Conservation (phyloP, 1,140 invertebrate species). For the Cyclargus thomasi region DNA sequence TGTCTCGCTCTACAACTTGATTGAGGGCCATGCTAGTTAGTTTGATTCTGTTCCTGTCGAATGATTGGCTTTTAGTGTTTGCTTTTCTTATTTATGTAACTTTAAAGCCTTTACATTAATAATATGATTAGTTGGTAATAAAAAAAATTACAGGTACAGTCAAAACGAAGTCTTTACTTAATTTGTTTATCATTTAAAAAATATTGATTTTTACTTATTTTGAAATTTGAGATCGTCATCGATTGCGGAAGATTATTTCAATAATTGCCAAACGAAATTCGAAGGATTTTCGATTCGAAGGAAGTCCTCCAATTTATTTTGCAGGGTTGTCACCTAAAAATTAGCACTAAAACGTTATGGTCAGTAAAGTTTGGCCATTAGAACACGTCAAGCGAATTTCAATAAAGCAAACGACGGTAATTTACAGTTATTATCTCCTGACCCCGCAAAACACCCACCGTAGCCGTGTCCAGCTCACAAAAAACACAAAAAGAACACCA, state of each 20-base stretch:
- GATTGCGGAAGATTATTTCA: too few relatives aligned
- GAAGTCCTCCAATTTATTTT: background rate
- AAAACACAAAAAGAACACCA: slow-evolving; percentile 61
- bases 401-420: slow-evolving; percentile 69
- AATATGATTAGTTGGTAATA: background rate
- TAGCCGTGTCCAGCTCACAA: slow-evolving; percentile 60
- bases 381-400: slow-evolving; percentile 62
- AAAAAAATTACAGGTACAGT: background rate
- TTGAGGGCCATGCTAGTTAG: slow-evolving; percentile 45
- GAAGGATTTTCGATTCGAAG: background rate
- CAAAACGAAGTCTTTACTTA: too few relatives aligned
- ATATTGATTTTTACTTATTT: too few relatives aligned
- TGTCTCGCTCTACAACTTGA: slow-evolving; percentile 40
- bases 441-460: slow-evolving; percentile 73
- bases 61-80: slow-evolving; percentile 52
- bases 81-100: slow-evolving; percentile 40
- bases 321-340: slow-evolving; percentile 11
- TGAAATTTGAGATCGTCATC: too few relatives aligned
- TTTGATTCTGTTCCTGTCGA: slow-evolving; percentile 49
- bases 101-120: background rate
- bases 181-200: too few relatives aligned
- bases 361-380: slow-evolving; percentile 51
- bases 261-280: too few relatives aligned
- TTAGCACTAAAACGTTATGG: slow-evolving; percentile 15
- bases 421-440: slow-evolving; percentile 73